A percentile compares a stretch with the other conserved stretches of the same genome.
Evolutionary conservation across 2,113 vertebrate genomes (phyloP).

Genomic region (Coracopsis vasa): DNA sequence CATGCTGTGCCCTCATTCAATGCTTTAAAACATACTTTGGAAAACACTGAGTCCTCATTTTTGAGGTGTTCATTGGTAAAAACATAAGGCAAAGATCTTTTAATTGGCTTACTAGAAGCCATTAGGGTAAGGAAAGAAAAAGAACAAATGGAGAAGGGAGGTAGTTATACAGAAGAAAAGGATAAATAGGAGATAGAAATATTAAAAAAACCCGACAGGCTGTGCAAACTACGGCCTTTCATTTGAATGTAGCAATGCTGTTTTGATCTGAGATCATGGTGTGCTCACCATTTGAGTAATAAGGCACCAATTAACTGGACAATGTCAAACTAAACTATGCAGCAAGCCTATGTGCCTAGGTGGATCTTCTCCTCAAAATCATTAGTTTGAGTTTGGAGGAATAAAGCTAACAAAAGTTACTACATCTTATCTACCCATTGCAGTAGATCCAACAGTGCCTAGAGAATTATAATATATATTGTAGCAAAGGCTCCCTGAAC

Average conservation of each 20-base stretch:
- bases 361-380: background rate
- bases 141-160: background rate
- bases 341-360: background rate
- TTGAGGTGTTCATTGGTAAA: background rate
- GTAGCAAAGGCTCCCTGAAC: background rate
- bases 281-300: background rate
- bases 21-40: background rate
- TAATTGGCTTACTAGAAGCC: background rate
- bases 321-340: background rate
- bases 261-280: background rate
- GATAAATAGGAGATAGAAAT: background rate
- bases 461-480: background rate
- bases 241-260: background rate
- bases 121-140: background rate
- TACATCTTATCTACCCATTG: background rate
- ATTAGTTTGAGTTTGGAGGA: background rate
- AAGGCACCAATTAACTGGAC: background rate
- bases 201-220: accelerated
- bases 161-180: background rate
- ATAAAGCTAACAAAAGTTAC: background rate
- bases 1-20: background rate
- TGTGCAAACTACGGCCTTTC: background rate
- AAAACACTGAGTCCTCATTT: background rate
- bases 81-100: background rate
- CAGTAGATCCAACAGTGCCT: background rate